Base-by-base conservation (phyloP, 53 echinoderm and acorn worm genomes). In the Patiria pectinifera region DNA sequence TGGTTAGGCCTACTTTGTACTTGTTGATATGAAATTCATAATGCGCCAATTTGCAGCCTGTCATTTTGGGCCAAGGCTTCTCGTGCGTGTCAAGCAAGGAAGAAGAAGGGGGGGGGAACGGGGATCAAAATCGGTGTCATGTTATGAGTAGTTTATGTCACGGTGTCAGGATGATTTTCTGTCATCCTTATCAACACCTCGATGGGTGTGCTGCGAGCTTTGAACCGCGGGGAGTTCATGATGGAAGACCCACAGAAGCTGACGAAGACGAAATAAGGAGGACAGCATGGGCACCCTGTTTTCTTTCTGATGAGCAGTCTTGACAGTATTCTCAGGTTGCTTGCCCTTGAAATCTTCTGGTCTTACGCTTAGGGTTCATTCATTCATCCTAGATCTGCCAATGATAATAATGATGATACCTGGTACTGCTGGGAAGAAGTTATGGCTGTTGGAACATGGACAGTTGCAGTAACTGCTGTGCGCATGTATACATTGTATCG, bases 171-270 rank as follows among this genome's bases (percentile, higher is more conserved):
- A 22, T 46, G 15, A 82, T 59, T 82, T 82, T 18, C 21, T n/a
- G 16, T 82, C 82, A 22, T 3, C 18, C 59, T 46, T 59, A 15
- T 82, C 82, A 82, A 59, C 82, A 82, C 82, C 14, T 82, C 15
- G 14, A 2, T 22, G 59, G 82, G 59, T 82, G 82, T 59, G 82
- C 60, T 18, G 22, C 16, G 47, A 46, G 80, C 46, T 45, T 18
- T 47, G 47, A 47, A 43, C 80, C 80, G 43, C 2, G 80, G 47
- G 16, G 80, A 8, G 80, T 79, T 4, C 45, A 47, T 4, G 2
- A 46, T 47, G 14, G 4, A 47, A 22, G 47, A 79, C 47, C 80
- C 80, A 9, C 24, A 5, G 48, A 15, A 0, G 80, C 22, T 79
- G 80, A 79, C 19, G 47, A 45, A 6, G 46, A 79, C 53, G 24